phyloP scores from a whole-genome alignment of 2,888 invertebrate genomes.

The Caenorhabditis afra region DNA sequence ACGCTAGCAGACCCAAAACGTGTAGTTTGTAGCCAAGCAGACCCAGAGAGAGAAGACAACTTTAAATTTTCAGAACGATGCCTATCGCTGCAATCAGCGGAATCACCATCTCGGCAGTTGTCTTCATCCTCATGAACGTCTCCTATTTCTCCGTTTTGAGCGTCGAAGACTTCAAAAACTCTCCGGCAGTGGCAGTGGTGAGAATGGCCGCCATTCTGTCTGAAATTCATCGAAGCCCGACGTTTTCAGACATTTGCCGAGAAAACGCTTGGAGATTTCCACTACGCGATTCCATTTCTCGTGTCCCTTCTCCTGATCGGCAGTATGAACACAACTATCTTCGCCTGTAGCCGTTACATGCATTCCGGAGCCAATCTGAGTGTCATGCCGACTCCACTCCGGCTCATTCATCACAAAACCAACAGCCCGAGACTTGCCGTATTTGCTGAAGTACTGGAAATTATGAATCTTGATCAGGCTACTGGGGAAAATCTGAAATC shows the following conservation, averaged over 20 bases:
- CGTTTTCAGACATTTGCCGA: constrained; percentile 72
- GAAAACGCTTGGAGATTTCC: constrained; percentile 70
- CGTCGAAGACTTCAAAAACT: constrained; percentile 87
- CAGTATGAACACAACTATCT: constrained; percentile 75
- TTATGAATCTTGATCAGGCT: too few relatives aligned
- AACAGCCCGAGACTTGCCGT: constrained; percentile 73
- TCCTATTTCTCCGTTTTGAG: constrained; percentile 92
- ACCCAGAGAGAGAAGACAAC: too few relatives aligned
- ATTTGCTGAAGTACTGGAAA: constrained; percentile 65
- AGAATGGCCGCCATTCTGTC: too few relatives aligned
- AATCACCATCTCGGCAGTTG: constrained; percentile 69
- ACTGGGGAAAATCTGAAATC: too few relatives aligned
- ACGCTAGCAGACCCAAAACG: too few relatives aligned
- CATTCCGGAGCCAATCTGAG: constrained; percentile 47
- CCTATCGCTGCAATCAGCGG: constrained; percentile 75
- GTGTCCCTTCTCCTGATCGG: constrained; percentile 75
- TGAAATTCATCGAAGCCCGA: too few relatives aligned
- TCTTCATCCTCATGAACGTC: constrained; percentile 91
- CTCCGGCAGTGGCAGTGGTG: constrained; percentile 90
- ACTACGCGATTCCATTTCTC: constrained; percentile 74
- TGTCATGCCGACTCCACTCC: constrained; percentile 66
- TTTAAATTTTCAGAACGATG: constrained; percentile 68
- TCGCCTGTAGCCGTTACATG: constrained; percentile 71
- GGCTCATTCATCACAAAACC: constrained; percentile 62
- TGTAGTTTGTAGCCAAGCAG: constrained; percentile 19